Conservation (phyloP, 2,113 vertebrate genomes). For the Pollachius pollachius region DNA sequence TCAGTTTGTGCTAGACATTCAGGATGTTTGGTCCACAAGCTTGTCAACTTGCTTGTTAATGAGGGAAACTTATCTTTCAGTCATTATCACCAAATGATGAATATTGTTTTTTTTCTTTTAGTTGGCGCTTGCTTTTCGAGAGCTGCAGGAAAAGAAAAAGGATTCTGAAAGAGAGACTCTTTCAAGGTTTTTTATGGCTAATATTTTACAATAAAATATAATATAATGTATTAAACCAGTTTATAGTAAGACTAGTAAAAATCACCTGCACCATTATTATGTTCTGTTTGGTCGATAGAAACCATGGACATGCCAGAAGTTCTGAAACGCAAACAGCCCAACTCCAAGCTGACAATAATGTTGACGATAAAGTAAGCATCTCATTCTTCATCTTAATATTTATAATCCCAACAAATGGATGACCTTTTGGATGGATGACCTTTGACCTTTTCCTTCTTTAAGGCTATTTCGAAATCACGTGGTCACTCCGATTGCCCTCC, state of each 20-base stretch:
- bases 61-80: too few relatives aligned
- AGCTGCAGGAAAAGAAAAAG: constrained; percentile 69
- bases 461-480: constrained; percentile 48
- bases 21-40: not conserved
- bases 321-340: constrained; percentile 40
- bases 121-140: constrained; percentile 64
- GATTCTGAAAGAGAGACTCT: constrained; percentile 70
- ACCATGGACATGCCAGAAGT: constrained; percentile 49
- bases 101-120: constrained; percentile 34
- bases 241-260: too few relatives aligned
- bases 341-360: constrained; percentile 23
- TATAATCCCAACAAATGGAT: too few relatives aligned
- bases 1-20: constrained; percentile 29
- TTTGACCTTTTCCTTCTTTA: constrained; percentile 4
- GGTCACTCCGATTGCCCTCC: constrained; percentile 34
- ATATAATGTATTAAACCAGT: too few relatives aligned
- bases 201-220: not conserved
- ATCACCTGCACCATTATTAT: too few relatives aligned
- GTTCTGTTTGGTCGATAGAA: constrained; percentile 46
- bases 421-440: not conserved
- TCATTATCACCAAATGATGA: not conserved
- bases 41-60: too few relatives aligned
- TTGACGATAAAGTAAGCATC: constrained; percentile 55
- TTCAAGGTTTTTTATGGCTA: constrained; percentile 56
- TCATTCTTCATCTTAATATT: too few relatives aligned